Conservation (phyloP, 1,140 invertebrate genomes). For the Saccostrea cuccullata region DNA sequence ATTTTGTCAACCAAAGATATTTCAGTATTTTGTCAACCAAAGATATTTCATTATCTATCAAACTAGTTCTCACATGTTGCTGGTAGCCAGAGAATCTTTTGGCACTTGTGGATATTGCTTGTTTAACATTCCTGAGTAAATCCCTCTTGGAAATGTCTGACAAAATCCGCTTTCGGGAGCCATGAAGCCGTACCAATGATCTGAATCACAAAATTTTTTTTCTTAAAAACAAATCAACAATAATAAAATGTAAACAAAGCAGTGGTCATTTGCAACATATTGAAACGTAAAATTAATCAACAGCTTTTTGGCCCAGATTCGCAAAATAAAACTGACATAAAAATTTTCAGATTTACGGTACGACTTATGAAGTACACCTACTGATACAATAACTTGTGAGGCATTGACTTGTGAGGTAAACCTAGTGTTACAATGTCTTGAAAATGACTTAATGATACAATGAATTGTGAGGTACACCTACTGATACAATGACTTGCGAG, state of each 20-base stretch:
- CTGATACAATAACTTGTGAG: neutral
- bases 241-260: too few relatives aligned
- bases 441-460: neutral
- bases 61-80: constrained; percentile 70
- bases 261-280: too few relatives aligned
- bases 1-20: too few relatives aligned
- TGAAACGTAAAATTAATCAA: too few relatives aligned
- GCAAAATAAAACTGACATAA: neutral
- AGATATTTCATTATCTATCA: too few relatives aligned
- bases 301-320: too few relatives aligned
- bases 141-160: constrained; percentile 59
- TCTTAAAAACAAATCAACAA: neutral
- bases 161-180: constrained; percentile 50
- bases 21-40: too few relatives aligned
- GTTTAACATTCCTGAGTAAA: constrained; percentile 68
- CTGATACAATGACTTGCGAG: neutral
- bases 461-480: neutral
- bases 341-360: neutral
- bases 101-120: constrained; percentile 70
- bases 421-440: neutral
- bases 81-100: constrained; percentile 72
- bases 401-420: neutral
- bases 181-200: constrained; percentile 61
- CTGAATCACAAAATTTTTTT: constrained; percentile 54
- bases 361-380: neutral